phyloP scores from a whole-genome alignment of 2,113 vertebrate species.

The Parus major region DNA sequence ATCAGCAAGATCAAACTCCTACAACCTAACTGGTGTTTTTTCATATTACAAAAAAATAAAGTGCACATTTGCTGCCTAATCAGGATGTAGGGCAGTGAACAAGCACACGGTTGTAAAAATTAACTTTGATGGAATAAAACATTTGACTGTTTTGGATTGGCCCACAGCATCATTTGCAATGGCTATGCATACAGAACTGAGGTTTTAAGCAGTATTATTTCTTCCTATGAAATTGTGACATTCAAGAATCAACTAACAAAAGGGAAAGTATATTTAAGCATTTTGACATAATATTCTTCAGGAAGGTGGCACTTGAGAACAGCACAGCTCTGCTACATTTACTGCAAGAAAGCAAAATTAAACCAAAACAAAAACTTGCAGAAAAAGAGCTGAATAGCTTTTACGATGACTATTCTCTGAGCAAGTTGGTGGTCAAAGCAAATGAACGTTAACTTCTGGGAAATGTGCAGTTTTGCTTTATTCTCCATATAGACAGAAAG shows the following conservation, averaged over 20 bases:
- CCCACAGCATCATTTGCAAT: not conserved
- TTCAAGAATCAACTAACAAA: not conserved
- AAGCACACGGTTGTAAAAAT: not conserved
- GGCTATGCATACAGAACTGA: not conserved
- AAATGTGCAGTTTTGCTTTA: slow-evolving; percentile 3
- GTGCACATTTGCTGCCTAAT: not conserved
- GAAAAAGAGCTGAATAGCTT: not conserved
- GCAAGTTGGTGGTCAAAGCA: not conserved
- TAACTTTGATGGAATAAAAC: not conserved
- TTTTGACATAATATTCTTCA: not conserved
- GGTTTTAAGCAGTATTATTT: not conserved
- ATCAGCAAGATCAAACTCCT: slow-evolving; percentile 46
- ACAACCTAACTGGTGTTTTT: not conserved
- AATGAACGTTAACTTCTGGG: not conserved
- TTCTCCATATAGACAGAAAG: slow-evolving; percentile 1
- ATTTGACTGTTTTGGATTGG: not conserved
- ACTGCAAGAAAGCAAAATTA: not conserved
- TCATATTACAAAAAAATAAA: not conserved
- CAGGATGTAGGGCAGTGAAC: not conserved
- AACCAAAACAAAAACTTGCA: not conserved
- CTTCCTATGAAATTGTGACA: not conserved
- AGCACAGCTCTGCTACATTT: not conserved
- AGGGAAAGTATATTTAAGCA: not conserved
- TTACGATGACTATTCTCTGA: not conserved
- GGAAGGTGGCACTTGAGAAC: not conserved